phyloP scores from a whole-genome alignment of 2,113 vertebrate species.

The Melanocharis versteri region DNA sequence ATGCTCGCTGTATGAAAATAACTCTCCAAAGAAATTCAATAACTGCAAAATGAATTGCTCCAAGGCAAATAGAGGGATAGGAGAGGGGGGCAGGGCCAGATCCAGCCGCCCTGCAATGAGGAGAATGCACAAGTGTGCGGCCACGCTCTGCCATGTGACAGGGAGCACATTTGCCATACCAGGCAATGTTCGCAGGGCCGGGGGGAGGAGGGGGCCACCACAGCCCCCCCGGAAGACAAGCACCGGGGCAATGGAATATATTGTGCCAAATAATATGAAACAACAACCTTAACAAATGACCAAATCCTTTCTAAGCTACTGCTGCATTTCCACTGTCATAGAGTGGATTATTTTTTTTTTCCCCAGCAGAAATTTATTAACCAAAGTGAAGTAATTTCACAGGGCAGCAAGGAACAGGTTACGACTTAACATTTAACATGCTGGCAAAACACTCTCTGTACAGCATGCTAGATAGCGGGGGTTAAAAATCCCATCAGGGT shows the following conservation, averaged over 20 bases:
- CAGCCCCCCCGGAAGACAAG: not conserved
- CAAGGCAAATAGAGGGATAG: slow-evolving; percentile 59
- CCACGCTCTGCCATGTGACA: not conserved
- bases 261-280: not conserved
- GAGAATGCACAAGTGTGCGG: slow-evolving; percentile 38
- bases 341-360: not conserved
- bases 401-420: slow-evolving; percentile 8
- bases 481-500: not conserved
- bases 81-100: slow-evolving; percentile 49
- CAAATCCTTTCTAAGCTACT: not conserved
- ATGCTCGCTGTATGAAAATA: slow-evolving; percentile 74
- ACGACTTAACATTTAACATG: not conserved
- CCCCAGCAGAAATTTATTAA: not conserved
- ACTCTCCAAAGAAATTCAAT: slow-evolving; percentile 74
- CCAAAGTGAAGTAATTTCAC: slow-evolving; percentile 11
- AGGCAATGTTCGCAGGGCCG: not conserved
- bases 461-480: not conserved
- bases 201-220: not conserved
- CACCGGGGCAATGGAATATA: not conserved
- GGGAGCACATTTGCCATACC: slow-evolving; percentile 1
- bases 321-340: not conserved
- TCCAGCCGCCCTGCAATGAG: not conserved
- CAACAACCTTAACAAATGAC: not conserved
- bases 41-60: slow-evolving; percentile 74
- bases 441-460: not conserved